Evolutionary conservation across 2,888 invertebrate species (phyloP).

Genomic region (Apotomis betuletana): DNA sequence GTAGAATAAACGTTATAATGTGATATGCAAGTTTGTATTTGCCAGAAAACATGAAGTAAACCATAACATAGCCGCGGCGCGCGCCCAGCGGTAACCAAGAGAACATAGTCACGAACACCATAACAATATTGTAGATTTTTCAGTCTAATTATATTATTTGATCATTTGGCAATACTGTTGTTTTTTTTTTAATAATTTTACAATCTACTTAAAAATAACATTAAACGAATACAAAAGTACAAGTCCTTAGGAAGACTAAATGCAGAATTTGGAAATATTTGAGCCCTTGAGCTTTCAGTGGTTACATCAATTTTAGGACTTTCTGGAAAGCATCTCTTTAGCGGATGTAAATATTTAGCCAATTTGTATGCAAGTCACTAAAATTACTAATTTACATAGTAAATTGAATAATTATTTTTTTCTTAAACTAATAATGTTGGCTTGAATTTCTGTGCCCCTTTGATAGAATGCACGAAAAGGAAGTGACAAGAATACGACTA

Average conservation of each 20-base stretch:
- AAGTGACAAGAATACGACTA: neutral
- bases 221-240: constrained; percentile 63
- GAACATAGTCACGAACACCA: constrained; percentile 54
- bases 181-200: constrained; percentile 58
- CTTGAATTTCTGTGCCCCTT: neutral
- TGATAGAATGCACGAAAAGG: neutral
- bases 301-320: constrained; percentile 43
- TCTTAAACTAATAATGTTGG: neutral
- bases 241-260: constrained; percentile 77
- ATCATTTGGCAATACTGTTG: constrained; percentile 82
- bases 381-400: constrained; percentile 7
- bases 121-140: constrained; percentile 64
- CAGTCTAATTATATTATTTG: constrained; percentile 80
- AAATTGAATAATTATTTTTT: constrained; percentile 10
- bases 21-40: constrained; percentile 73
- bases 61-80: constrained; percentile 58
- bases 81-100: constrained; percentile 49
- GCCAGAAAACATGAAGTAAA: constrained; percentile 53
- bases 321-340: constrained; percentile 9
- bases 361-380: neutral
- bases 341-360: constrained; percentile 31
- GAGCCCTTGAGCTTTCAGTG: constrained; percentile 30
- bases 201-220: constrained; percentile 64
- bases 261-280: constrained; percentile 42
- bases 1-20: constrained; percentile 56